phyloP scores from a whole-genome alignment of 92 coral and sea anemone species.

The Paramuricea clavata region DNA sequence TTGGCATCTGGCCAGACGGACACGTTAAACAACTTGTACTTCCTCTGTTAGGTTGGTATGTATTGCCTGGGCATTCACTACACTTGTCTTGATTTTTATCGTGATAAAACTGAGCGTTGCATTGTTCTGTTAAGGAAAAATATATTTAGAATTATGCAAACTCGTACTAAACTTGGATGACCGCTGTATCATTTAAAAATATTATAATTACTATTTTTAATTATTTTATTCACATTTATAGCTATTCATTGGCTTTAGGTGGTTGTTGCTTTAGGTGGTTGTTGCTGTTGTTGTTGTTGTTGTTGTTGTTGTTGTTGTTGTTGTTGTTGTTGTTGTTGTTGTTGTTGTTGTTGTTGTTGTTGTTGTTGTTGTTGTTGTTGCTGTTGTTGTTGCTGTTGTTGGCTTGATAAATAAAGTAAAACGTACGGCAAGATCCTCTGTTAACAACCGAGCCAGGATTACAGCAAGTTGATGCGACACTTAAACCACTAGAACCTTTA shows the following conservation, averaged over 20 bases:
- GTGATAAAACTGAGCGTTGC: conserved; percentile 64
- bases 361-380: neutral
- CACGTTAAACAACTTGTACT: conserved; percentile 59
- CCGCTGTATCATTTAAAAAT: too few species aligned
- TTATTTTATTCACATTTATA: too few species aligned
- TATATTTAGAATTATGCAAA: neutral
- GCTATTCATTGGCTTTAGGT: too few species aligned
- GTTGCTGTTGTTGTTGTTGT: too few species aligned
- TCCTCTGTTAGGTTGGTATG: conserved; percentile 68
- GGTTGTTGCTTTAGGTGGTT: too few species aligned
- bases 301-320: neutral
- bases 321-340: too few species aligned
- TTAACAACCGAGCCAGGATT: conserved; percentile 24
- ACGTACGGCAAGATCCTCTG: conserved; percentile 41
- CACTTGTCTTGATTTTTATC: conserved; percentile 58
- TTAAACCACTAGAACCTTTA: neutral
- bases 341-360: neutral
- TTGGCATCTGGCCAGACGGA: conserved; percentile 54
- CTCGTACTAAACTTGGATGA: too few species aligned
- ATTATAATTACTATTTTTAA: too few species aligned
- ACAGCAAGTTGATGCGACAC: conserved; percentile 35
- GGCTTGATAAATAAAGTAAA: neutral
- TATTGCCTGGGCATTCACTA: conserved; percentile 56
- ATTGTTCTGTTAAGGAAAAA: conserved; percentile 38
- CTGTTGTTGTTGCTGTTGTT: neutral